A percentile compares a stretch with the other conserved stretches of the same genome.
Conservation (phyloP, 2,797 vertebrate genomes). For the Pachyuromys duprasi region DNA sequence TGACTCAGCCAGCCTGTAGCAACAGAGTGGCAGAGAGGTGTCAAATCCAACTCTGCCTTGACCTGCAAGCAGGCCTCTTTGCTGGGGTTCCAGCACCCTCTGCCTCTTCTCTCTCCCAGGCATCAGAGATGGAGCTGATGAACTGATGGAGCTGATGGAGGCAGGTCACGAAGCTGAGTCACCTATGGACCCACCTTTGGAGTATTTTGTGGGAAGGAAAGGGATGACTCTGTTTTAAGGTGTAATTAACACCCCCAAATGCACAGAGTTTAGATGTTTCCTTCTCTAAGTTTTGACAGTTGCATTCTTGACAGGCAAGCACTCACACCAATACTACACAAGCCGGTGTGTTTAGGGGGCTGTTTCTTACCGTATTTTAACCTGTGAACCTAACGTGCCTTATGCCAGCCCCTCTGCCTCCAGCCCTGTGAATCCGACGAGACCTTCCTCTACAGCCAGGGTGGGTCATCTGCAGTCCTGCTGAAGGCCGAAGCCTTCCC, state of each 20-base stretch:
- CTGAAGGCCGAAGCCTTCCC: background rate
- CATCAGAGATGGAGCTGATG: background rate
- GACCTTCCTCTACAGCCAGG: background rate
- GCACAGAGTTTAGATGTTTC: background rate
- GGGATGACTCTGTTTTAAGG: background rate
- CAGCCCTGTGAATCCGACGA: background rate
- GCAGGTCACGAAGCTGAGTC: background rate
- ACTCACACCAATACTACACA: conserved; percentile 23
- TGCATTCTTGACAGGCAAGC: background rate
- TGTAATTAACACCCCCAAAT: background rate
- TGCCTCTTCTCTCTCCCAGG: background rate
- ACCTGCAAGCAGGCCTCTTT: background rate
- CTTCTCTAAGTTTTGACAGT: conserved; percentile 3
- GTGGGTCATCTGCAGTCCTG: background rate
- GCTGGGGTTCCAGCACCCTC: background rate
- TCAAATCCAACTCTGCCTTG: background rate
- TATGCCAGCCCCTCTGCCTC: background rate
- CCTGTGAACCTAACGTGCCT: background rate
- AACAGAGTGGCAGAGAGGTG: accelerated
- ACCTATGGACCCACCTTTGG: background rate
- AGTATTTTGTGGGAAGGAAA: background rate
- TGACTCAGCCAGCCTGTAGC: background rate
- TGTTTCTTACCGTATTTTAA: background rate
- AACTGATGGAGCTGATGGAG: background rate
- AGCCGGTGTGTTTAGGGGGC: background rate